Conservation (phyloP, 2,113 vertebrate genomes). For the Montifringilla adamsi region DNA sequence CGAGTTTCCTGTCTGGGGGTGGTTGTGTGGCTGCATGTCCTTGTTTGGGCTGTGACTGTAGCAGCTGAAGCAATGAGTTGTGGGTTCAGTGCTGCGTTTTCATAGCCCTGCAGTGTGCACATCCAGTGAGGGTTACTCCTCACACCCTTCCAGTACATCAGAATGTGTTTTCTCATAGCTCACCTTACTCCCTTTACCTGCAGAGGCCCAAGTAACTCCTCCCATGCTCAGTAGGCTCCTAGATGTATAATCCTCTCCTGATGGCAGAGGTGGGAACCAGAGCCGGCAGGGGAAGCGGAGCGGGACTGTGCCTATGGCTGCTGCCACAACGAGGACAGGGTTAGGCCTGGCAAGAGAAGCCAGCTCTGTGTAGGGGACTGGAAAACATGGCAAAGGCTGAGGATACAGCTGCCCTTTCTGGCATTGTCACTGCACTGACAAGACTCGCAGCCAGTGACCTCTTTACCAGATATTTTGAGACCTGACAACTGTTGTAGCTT, state of each 20-base stretch:
- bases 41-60: neutral
- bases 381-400: neutral
- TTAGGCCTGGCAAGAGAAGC: neutral
- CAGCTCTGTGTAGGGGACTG: neutral
- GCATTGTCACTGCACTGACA: no score
- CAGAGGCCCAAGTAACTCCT: no score
- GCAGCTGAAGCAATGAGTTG: neutral
- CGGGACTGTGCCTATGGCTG: fast-evolving
- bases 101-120: fast-evolving
- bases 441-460: neutral
- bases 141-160: neutral
- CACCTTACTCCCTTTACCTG: no score
- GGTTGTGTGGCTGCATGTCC: neutral
- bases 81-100: neutral
- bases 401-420: neutral
- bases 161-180: neutral
- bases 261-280: neutral
- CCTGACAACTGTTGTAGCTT: neutral
- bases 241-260: fast-evolving
- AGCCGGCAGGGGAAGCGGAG: neutral
- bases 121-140: neutral
- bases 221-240: fast-evolving
- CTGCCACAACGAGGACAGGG: neutral
- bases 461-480: neutral
- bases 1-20: neutral